Conservation (phyloP, 2,113 vertebrate genomes). For the Dromaius novaehollandiae region DNA sequence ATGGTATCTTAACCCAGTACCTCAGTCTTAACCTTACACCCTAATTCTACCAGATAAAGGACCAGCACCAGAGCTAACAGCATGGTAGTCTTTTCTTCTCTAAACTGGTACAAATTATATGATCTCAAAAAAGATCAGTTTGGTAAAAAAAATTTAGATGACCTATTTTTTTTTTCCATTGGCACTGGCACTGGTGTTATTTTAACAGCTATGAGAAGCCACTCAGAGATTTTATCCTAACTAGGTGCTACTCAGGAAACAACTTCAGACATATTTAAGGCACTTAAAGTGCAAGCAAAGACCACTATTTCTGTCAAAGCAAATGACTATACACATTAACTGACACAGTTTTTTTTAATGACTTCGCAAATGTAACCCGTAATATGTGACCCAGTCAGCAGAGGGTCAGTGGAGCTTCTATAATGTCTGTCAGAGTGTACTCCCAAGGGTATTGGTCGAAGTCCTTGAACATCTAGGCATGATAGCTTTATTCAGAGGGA, state of each 20-base stretch:
- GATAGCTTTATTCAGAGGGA: background rate
- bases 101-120: background rate
- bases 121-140: background rate
- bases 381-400: background rate
- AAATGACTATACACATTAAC: background rate
- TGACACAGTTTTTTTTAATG: background rate
- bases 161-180: constrained; percentile 2
- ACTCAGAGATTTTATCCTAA: background rate
- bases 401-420: background rate
- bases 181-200: background rate
- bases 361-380: background rate
- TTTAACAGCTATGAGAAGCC: background rate
- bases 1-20: background rate
- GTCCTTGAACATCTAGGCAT: background rate
- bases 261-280: background rate
- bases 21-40: background rate
- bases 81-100: background rate
- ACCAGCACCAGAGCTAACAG: background rate
- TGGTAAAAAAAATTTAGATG: background rate
- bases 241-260: background rate
- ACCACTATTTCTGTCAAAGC: background rate
- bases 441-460: background rate
- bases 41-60: background rate
- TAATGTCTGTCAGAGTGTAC: background rate
- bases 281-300: background rate